These are phyloP conservation scores for Cataglyphis albicans DNA, from an alignment of 2,888 invertebrate genomes.

Conservation along the genomic window DNA sequence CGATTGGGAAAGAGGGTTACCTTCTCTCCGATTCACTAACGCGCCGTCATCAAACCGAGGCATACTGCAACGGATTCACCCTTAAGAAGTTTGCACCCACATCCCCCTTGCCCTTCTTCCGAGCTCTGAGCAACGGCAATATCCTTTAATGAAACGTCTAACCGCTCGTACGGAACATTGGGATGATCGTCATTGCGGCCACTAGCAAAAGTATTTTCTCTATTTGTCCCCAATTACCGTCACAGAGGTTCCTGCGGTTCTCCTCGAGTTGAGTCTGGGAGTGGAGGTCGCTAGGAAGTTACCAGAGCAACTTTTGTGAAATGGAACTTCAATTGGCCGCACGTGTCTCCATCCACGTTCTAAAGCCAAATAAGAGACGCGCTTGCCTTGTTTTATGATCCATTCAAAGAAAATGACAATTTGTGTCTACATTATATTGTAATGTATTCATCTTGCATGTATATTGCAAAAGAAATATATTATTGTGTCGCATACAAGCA, in stretches of 20 bases:
- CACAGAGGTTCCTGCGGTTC: conserved; percentile 60
- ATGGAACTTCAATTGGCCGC: conserved; percentile 64
- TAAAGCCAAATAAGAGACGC: conserved; percentile 49
- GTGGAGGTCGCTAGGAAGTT: conserved; percentile 48
- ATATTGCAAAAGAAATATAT: neutral
- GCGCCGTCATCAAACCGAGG: conserved; percentile 26
- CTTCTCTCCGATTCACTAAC: conserved; percentile 29
- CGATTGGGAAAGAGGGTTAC: conserved; percentile 4
- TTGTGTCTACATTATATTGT: conserved; percentile 11
- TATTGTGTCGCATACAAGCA: neutral
- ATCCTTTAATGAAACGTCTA: conserved; percentile 80
- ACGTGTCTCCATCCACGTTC: conserved; percentile 49
- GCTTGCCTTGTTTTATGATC: conserved; percentile 37
- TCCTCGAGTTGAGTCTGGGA: conserved; percentile 62
- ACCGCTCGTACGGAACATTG: conserved; percentile 61
- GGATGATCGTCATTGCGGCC: conserved; percentile 58
- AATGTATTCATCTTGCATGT: conserved; percentile 15
- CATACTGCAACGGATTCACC: conserved; percentile 41
- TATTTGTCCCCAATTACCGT: conserved; percentile 79
- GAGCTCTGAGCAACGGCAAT: conserved; percentile 64
- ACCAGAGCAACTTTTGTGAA: conserved; percentile 69
- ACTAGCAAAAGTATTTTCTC: conserved; percentile 73
- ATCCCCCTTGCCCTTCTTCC: neutral
- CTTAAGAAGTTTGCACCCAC: conserved; percentile 38
- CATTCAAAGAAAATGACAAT: conserved; percentile 41